These are phyloP conservation scores for Paradisaea rubra DNA, from an alignment of 2,113 vertebrate species.

Conservation along the genomic window DNA sequence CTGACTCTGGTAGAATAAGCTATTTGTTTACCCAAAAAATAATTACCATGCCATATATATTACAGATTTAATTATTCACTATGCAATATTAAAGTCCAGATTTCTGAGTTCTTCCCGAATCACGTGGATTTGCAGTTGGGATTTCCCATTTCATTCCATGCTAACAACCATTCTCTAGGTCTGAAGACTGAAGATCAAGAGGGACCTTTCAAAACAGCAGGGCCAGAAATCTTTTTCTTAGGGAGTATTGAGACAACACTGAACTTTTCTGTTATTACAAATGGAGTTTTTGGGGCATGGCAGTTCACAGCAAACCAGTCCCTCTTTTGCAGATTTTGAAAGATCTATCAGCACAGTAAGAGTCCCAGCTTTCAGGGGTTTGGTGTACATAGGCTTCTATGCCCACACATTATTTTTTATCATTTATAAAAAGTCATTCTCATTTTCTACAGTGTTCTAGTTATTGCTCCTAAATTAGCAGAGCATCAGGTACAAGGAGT, in stretches of 20 bases:
- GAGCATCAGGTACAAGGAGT: background rate
- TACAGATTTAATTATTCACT: background rate
- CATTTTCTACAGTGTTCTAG: conserved; percentile 12
- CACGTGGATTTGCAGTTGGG: background rate
- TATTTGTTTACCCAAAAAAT: background rate
- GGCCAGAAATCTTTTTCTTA: background rate
- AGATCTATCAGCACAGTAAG: background rate
- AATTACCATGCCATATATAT: background rate
- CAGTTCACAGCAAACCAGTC: background rate
- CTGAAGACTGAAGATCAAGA: background rate
- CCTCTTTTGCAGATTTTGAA: background rate
- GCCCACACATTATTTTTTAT: background rate
- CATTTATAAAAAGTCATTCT: background rate
- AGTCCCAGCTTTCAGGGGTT: rapidly evolving
- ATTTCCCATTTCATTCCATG: background rate
- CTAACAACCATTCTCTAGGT: background rate
- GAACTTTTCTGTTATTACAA: background rate
- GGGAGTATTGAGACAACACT: background rate
- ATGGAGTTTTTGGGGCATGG: background rate
- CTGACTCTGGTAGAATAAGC: background rate
- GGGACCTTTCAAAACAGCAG: background rate
- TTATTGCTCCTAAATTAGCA: conserved; percentile 23
- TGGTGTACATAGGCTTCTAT: background rate
- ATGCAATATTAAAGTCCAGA: background rate
- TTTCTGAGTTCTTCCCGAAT: background rate